Evolutionary conservation across 2,113 vertebrate species (phyloP).

Genomic region (Danionella cerebrum): DNA sequence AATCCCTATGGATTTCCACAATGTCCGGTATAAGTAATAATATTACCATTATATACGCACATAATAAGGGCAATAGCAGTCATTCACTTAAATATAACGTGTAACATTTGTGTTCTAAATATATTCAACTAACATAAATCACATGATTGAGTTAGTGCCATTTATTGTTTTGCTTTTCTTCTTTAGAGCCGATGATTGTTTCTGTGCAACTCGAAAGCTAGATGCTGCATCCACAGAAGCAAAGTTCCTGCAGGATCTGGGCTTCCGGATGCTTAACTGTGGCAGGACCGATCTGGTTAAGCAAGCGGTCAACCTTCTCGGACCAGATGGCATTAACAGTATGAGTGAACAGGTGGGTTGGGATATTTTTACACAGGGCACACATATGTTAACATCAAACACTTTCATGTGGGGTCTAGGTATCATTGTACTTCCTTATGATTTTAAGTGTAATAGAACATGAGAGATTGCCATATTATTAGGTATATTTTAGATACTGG

Average conservation of each 20-base stretch:
- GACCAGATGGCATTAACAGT: constrained; percentile 68
- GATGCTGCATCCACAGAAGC: constrained; percentile 67
- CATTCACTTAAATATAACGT: not conserved
- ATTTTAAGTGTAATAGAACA: too few relatives aligned
- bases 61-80: not conserved
- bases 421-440: too few relatives aligned
- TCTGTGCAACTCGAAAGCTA: constrained; percentile 62
- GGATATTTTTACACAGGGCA: too few relatives aligned
- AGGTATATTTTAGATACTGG: not conserved
- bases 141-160: constrained; percentile 14
- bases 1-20: too few relatives aligned
- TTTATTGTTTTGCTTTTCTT: constrained; percentile 35
- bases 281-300: constrained; percentile 69
- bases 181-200: constrained; percentile 64
- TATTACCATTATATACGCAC: too few relatives aligned
- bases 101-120: not conserved
- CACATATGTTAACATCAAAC: not conserved
- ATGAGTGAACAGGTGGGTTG: constrained; percentile 71
- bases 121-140: too few relatives aligned
- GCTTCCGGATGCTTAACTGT: constrained; percentile 73
- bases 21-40: not conserved
- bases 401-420: not conserved
- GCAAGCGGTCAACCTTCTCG: constrained; percentile 66
- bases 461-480: too few relatives aligned
- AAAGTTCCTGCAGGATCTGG: constrained; percentile 68